A percentile compares a stretch with the other conserved stretches of the same genome.
Conservation (phyloP, 2,888 invertebrate genomes). For the Spicauda simplicius region DNA sequence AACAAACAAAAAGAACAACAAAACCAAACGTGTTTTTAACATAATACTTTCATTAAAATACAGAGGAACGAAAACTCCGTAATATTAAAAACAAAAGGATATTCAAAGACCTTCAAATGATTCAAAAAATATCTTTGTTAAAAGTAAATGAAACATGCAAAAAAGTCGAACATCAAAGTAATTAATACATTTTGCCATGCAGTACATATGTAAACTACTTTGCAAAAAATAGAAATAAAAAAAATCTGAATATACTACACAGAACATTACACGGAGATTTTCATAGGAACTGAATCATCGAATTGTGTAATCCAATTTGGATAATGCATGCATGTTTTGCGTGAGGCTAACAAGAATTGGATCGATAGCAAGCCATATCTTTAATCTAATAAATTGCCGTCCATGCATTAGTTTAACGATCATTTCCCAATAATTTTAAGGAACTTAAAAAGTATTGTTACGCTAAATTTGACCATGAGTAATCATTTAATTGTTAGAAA, state of each 20-base stretch:
- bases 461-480: neutral
- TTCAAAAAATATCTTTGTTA: no score
- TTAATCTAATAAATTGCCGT: conserved; percentile 9
- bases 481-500: no score
- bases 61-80: neutral
- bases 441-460: neutral
- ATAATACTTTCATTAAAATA: neutral
- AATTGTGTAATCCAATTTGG: conserved; percentile 21
- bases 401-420: conserved; percentile 4
- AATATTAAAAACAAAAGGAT: no score
- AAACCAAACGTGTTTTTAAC: neutral
- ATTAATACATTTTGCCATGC: neutral
- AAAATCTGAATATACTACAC: neutral
- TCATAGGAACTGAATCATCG: conserved; percentile 9
- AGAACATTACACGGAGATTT: neutral
- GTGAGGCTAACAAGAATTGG: conserved; percentile 11
- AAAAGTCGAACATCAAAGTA: no score
- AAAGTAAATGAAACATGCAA: no score
- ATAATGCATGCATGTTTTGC: conserved; percentile 31
- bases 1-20: neutral
- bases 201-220: neutral
- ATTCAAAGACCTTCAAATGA: no score
- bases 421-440: neutral
- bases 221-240: neutral
- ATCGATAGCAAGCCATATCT: conserved; percentile 16